Evolutionary conservation across 2,888 invertebrate species (phyloP).

Genomic region (Leptinotarsa tumamoca): DNA sequence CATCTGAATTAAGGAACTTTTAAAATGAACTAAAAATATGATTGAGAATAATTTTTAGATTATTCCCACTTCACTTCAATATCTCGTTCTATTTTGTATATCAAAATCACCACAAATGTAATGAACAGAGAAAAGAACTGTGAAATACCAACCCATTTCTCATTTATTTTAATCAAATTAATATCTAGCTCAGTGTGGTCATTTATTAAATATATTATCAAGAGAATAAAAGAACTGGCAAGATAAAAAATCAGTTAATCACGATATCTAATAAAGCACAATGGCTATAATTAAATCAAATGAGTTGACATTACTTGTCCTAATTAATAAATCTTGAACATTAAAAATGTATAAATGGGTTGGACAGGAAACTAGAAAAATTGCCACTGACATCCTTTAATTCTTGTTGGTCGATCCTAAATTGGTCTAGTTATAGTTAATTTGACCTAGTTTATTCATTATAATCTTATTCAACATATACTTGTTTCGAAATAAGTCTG

Average conservation of each 20-base stretch:
- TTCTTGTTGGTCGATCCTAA: background rate
- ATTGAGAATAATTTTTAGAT: no score
- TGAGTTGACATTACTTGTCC: slow-evolving; percentile 50
- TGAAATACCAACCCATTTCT: background rate
- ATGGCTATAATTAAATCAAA: slow-evolving; percentile 54
- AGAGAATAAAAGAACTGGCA: slow-evolving; percentile 31
- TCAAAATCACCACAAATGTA: background rate
- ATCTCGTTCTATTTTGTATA: no score
- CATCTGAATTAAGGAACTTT: no score
- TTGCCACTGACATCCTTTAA: slow-evolving; percentile 30
- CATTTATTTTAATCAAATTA: slow-evolving; percentile 26
- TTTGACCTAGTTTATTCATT: background rate
- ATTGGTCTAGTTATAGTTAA: slow-evolving; percentile 18
- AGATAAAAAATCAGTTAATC: slow-evolving; percentile 43
- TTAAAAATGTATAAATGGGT: slow-evolving; percentile 44
- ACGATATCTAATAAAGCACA: slow-evolving; percentile 40
- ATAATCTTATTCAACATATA: no score
- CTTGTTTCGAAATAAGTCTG: no score
- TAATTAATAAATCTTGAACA: slow-evolving; percentile 56
- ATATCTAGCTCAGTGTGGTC: slow-evolving; percentile 7
- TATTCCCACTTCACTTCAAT: no score
- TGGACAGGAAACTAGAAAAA: slow-evolving; percentile 39
- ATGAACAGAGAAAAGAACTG: background rate
- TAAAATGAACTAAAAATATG: no score
- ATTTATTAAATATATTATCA: slow-evolving; percentile 26